Evolutionary conservation across 2,797 vertebrate genomes (phyloP), one percentile per base, ranked within the genome.

Genomic region (Telmatherina bonti): DNA sequence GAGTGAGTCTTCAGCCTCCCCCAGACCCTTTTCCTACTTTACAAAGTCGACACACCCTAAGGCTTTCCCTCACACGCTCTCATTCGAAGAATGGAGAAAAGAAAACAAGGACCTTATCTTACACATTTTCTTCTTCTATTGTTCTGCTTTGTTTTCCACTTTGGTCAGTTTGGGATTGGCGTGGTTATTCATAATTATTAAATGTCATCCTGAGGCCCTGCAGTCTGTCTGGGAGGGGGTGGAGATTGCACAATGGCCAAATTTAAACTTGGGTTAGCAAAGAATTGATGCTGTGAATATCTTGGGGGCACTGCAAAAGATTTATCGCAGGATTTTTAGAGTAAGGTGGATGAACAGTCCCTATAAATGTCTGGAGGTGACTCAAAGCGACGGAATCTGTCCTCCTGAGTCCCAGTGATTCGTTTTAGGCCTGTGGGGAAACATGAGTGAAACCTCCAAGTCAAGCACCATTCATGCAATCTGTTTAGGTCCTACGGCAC

Each of bases 91-190:
- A 36, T 43, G 33, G 61, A 78, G 45, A 62, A 67, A 81, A 73
- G 49, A 56, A 65, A 72, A 79, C 71, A 79, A 72, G 55, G 80
- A 71, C 62, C 62, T 72, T 9, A 62, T 31, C 67, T 70, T 76
- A 67, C 49, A 73, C 72, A 80, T 63, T 85, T 85, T 82, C 72
- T 76, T 2, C 72, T 82, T 85, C 78, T 69, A 67, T 87, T 88
- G 82, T 90, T 78, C 36, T 64, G 43, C 54, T 52, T 58, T 72
- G 57, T 69, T 87, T 79, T 79, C 30, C 12, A 35, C 66, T 62
- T 53, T 51, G 59, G 67, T 62, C 47, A 11, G 31, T 66, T 54
- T 55, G 13, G 7, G 72, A 77, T 56, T 71, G 61, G 52, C n/a
- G 55, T 43, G 54, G 24, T 78, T 64, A 73, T 82, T 76, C 16